Evolutionary conservation across 2,888 invertebrate species (phyloP).

Genomic region (Ligdia adustata): DNA sequence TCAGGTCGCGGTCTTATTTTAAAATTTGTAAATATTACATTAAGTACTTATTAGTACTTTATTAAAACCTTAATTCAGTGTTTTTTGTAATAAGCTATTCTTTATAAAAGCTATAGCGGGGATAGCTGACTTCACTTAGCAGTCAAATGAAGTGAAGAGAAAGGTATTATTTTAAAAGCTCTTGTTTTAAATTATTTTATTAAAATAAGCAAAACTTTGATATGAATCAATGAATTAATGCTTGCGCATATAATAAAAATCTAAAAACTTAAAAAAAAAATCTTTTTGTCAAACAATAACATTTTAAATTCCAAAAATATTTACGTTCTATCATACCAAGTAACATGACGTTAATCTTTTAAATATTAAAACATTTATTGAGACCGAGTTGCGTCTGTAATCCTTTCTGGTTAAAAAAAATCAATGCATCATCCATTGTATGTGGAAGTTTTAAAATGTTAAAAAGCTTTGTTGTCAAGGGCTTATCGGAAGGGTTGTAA

Average conservation of each 20-base stretch:
- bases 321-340: conserved; percentile 43
- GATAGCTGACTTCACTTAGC: too few species aligned
- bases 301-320: conserved; percentile 48
- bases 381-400: conserved; percentile 59
- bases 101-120: too few species aligned
- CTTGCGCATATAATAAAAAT: too few species aligned
- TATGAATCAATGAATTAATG: too few species aligned
- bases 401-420: conserved; percentile 63
- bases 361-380: conserved; percentile 82
- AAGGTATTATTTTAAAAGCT: too few species aligned
- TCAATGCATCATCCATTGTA: conserved; percentile 74
- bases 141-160: too few species aligned
- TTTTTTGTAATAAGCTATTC: not conserved
- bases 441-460: conserved; percentile 78
- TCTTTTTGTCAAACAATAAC: conserved; percentile 58
- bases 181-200: too few species aligned
- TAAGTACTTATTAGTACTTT: too few species aligned
- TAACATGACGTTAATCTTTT: conserved; percentile 80
- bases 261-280: conserved; percentile 38
- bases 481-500: conserved; percentile 79
- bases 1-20: too few species aligned
- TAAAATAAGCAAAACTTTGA: too few species aligned
- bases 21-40: too few species aligned
- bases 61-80: not conserved
- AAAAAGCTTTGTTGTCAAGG: conserved; percentile 81